Conservation (phyloP, 2,797 vertebrate species). For the Microctenopoma lineatum region DNA sequence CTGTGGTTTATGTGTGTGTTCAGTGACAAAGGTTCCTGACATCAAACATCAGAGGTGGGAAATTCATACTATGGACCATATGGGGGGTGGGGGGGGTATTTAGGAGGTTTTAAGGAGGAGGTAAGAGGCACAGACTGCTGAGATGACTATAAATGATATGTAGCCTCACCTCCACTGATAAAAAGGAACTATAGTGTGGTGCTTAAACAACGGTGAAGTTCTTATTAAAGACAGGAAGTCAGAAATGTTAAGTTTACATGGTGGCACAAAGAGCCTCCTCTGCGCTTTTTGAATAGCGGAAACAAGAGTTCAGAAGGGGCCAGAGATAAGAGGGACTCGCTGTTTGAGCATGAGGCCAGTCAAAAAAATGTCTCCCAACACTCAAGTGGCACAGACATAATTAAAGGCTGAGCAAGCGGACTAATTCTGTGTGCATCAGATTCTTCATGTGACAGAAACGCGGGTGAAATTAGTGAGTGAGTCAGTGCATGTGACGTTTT, state of each 20-base stretch:
- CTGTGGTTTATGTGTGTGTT: neutral
- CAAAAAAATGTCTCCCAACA: constrained; percentile 16
- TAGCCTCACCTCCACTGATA: neutral
- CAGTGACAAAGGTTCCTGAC: neutral
- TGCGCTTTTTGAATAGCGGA: neutral
- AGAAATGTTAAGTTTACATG: neutral
- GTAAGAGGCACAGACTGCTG: neutral
- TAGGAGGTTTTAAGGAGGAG: too few relatives aligned
- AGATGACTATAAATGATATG: neutral
- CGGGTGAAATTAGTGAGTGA: neutral
- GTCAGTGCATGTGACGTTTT: neutral
- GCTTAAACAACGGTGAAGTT: neutral
- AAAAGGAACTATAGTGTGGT: neutral
- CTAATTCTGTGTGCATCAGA: constrained; percentile 23
- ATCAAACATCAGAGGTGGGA: constrained; percentile 9
- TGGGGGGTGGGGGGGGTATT: neutral
- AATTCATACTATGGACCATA: neutral
- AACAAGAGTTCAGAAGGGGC: neutral
- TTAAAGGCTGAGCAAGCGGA: constrained; percentile 22
- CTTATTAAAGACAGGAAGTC: neutral
- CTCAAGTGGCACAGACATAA: neutral
- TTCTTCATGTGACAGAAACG: constrained; percentile 15
- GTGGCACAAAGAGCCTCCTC: neutral
- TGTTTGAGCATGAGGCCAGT: neutral
- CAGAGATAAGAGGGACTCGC: neutral